Conservation (phyloP, 2,113 vertebrate genomes). For the Pedionomus torquatus region DNA sequence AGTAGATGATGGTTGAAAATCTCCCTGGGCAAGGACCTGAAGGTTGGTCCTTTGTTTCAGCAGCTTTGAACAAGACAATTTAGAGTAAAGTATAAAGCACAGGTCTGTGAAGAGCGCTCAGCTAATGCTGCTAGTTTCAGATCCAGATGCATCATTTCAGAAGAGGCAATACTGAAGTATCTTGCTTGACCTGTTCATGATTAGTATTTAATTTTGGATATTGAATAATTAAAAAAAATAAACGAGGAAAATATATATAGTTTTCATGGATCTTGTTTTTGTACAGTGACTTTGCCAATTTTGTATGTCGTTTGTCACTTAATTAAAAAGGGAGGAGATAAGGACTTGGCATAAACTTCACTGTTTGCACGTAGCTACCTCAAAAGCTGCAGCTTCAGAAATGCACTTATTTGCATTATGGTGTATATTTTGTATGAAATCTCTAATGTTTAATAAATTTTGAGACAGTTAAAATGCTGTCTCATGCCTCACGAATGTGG, state of each 20-base stretch:
- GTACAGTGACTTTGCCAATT: not conserved
- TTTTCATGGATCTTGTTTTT: not conserved
- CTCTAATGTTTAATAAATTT: not conserved
- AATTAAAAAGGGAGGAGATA: not conserved
- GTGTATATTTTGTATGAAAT: not conserved
- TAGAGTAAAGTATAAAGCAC: not conserved
- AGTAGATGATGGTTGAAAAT: not conserved
- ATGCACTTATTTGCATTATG: not conserved
- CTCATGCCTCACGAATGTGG: not conserved
- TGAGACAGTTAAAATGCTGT: not conserved
- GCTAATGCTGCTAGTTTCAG: not conserved
- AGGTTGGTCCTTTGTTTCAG: not conserved
- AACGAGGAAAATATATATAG: too few relatives aligned
- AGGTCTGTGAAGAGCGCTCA: not conserved
- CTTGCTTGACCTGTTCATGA: not conserved
- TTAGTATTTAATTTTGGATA: not conserved
- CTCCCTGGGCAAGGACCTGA: not conserved
- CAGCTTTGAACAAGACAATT: not conserved
- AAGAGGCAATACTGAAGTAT: not conserved
- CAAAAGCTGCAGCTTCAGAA: constrained; percentile 16
- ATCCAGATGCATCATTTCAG: not conserved
- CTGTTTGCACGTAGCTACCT: not conserved
- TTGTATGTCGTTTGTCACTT: not conserved
- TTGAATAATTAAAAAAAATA: not conserved
- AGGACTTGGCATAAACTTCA: not conserved